A percentile compares a stretch with the other conserved stretches of the same genome.
Evolutionary conservation across 2,888 invertebrate genomes (phyloP).

Genomic region (Axea sp.): DNA sequence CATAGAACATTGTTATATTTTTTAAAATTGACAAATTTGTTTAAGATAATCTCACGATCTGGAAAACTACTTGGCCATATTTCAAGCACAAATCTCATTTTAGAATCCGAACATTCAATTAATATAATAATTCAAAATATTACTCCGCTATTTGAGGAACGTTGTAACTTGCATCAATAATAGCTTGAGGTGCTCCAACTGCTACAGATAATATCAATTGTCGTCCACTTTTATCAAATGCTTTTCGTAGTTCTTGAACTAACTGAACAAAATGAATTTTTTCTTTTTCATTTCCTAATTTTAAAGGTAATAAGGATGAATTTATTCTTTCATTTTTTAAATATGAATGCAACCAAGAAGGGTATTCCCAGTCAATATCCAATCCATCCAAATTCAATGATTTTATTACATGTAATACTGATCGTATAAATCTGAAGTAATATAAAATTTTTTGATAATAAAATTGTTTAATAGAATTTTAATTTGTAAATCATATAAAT

Average conservation of each 20-base stretch:
- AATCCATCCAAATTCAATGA: slow-evolving; percentile 84
- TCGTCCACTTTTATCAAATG: slow-evolving; percentile 82
- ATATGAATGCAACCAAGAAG: slow-evolving; percentile 80
- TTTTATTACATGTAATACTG: slow-evolving; percentile 80
- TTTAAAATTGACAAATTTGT: too few relatives aligned
- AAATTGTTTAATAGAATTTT: too few relatives aligned
- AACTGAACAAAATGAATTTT: slow-evolving; percentile 88
- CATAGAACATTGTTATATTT: too few relatives aligned
- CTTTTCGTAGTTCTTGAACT: slow-evolving; percentile 85
- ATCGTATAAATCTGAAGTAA: slow-evolving; percentile 80
- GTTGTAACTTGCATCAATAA: slow-evolving; percentile 89
- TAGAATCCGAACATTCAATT: too few relatives aligned
- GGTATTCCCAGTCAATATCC: slow-evolving; percentile 94
- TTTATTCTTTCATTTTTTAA: slow-evolving; percentile 81
- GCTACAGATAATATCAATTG: slow-evolving; percentile 86
- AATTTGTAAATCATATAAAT: slow-evolving; percentile 53
- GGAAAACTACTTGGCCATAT: too few relatives aligned
- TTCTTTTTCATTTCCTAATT: slow-evolving; percentile 79
- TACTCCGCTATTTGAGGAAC: slow-evolving; percentile 87
- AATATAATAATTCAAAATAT: slow-evolving; percentile 7
- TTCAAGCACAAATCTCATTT: too few relatives aligned
- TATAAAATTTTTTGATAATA: not conserved
- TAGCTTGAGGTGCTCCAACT: slow-evolving; percentile 88
- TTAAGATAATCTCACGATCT: too few relatives aligned
- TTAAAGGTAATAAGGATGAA: slow-evolving; percentile 84